Evolutionary conservation across 2,113 vertebrate species (phyloP), one percentile per base, ranked within the genome.

Genomic region (Ammodytes marinus): DNA sequence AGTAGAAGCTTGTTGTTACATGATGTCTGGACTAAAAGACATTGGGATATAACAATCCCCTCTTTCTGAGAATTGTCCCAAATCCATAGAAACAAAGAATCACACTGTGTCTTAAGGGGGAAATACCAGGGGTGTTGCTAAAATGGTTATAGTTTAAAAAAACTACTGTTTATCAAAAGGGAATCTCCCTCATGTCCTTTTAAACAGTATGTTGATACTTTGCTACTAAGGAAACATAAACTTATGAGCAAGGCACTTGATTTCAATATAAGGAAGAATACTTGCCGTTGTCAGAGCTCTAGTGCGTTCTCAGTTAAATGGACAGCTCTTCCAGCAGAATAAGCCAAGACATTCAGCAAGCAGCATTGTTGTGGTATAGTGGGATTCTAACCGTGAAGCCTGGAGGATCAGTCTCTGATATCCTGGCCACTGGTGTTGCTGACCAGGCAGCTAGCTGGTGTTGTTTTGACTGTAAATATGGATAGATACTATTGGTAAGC

Each of bases 331-430:
- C 49, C 40, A 77, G 45, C 17, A 88, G 19, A 76, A 37, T 10
- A 64, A 77, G 73, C 39, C 49, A 50, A 59, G 68, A 74, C 61
- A 61, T 60, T 78, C 78, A 69, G 67, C 65, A 66, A 46, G 55
- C 42, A 57, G 63, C 50, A 66, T 65, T 14, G 76, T 78, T 84
- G 79, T 78, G 74, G 15, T 46, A 55, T 76, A 82, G 58, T 42
- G 47, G 43, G 69, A 43, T 57, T 69, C 57, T 42, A 45, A 45
- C 61, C 13, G 27, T 60, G 69, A 71, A 83, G 54, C 69, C 68
- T 40, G 47, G 19, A 68, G 39, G 76, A 81, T 58, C 59, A 55
- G 43, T 37, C 58, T 60, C 37, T 59, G 49, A 68, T 8, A 17
- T n/a, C 63, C 42, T 19, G 67, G 66, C 66, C 40, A 19, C 5